Evolutionary conservation across 2,113 vertebrate genomes (phyloP).

Genomic region (Probosciger aterrimus): DNA sequence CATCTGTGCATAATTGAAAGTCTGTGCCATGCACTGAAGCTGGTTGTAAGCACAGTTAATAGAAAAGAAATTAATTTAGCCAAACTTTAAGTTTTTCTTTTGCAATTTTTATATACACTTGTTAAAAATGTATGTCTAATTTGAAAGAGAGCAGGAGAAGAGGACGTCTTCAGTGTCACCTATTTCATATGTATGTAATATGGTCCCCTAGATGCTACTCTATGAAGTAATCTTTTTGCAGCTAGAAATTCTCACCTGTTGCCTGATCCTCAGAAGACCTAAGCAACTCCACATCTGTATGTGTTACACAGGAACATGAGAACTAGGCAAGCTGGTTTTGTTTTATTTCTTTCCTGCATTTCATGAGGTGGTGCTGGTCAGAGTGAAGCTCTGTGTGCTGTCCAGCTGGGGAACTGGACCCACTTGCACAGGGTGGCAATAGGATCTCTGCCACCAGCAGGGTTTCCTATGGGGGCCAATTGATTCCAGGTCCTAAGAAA

Average conservation of each 20-base stretch:
- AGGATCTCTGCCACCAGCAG: not conserved
- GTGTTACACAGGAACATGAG: not conserved
- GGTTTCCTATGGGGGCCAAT: not conserved
- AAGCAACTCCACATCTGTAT: not conserved
- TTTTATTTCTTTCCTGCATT: not conserved
- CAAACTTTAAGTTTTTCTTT: not conserved
- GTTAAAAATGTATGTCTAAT: not conserved
- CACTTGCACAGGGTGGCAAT: not conserved
- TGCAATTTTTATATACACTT: not conserved
- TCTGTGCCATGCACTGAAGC: not conserved
- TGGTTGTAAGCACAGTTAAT: not conserved
- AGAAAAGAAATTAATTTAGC: not conserved
- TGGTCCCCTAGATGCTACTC: not conserved
- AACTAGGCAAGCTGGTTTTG: not conserved
- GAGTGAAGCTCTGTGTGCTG: not conserved
- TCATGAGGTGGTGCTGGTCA: not conserved
- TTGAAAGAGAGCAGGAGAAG: not conserved
- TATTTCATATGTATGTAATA: not conserved
- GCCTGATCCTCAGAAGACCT: not conserved
- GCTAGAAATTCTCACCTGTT: not conserved
- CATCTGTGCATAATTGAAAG: not conserved
- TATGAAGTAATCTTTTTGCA: not conserved
- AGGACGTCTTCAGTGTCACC: not conserved
- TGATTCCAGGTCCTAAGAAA: not conserved
- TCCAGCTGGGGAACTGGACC: not conserved